These are phyloP conservation scores for Ashinkailepas kermadecensis DNA, from an alignment of 2,888 invertebrate species.

Conservation along the genomic window DNA sequence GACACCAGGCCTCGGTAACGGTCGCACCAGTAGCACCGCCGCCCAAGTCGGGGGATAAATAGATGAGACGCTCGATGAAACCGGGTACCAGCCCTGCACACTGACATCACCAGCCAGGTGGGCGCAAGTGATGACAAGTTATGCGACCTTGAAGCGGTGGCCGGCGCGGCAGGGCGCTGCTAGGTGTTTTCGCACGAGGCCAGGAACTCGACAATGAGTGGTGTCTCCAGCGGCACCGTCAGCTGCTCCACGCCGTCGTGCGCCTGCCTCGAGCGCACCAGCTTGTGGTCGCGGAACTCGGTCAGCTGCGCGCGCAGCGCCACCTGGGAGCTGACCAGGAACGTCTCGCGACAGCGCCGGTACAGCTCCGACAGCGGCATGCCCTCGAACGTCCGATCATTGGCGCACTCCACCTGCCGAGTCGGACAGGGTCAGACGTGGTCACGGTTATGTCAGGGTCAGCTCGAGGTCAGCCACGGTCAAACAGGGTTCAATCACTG, in stretches of 20 bases:
- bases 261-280: conserved; percentile 71
- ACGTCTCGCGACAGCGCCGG: conserved; percentile 72
- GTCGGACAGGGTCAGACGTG: neutral
- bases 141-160: too few species aligned
- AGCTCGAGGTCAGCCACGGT: neutral
- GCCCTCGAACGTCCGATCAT: conserved; percentile 49
- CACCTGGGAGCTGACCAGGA: conserved; percentile 85
- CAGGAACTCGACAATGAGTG: conserved; percentile 67
- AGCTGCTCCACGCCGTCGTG: conserved; percentile 75
- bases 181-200: conserved; percentile 47
- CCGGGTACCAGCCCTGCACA: too few species aligned
- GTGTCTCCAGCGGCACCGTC: conserved; percentile 65
- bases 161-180: too few species aligned
- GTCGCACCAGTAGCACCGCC: too few species aligned
- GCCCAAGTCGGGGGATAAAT: too few species aligned
- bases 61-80: too few species aligned
- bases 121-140: too few species aligned
- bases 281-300: conserved; percentile 91
- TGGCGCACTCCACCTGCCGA: conserved; percentile 8
- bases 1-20: too few species aligned
- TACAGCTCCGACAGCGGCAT: conserved; percentile 83
- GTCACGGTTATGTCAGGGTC: neutral
- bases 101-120: too few species aligned
- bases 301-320: conserved; percentile 84
- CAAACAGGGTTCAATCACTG: too few species aligned